Evolutionary conservation across 2,797 vertebrate species (phyloP).

Genomic region (Helostoma temminkii): DNA sequence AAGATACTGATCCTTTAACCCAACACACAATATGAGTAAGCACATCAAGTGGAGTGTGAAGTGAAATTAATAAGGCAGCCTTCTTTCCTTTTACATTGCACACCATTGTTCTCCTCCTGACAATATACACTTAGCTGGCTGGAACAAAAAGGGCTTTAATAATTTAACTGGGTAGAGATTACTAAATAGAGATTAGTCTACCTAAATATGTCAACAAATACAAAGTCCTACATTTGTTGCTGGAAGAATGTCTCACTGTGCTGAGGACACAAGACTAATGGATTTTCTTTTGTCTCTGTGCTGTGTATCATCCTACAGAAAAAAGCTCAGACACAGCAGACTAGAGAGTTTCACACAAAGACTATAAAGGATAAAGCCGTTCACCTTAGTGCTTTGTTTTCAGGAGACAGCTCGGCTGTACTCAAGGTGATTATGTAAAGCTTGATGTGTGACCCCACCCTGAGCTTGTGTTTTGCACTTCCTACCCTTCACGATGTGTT

Average conservation of each 20-base stretch:
- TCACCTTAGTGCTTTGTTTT: conserved; percentile 92
- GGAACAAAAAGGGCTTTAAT: conserved; percentile 63
- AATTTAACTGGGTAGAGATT: conserved; percentile 24
- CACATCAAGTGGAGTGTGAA: conserved; percentile 65
- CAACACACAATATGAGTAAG: conserved; percentile 41
- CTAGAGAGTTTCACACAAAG: conserved; percentile 97
- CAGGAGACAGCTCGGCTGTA: conserved; percentile 79
- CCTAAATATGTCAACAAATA: conserved; percentile 39
- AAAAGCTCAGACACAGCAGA: conserved; percentile 91
- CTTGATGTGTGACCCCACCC: conserved; percentile 39
- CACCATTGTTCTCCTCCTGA: conserved; percentile 56
- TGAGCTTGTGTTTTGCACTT: conserved; percentile 22
- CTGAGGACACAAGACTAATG: conserved; percentile 35
- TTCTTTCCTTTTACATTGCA: conserved; percentile 33
- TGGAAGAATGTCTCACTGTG: conserved; percentile 36
- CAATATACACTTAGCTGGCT: conserved; percentile 49
- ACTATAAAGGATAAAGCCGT: conserved; percentile 96
- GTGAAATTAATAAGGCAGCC: conserved; percentile 57
- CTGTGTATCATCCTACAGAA: conserved; percentile 84
- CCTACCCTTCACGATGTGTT: conserved; percentile 22
- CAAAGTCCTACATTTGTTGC: conserved; percentile 17
- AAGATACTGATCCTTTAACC: no score
- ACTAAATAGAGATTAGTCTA: conserved; percentile 57
- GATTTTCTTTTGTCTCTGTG: conserved; percentile 56
- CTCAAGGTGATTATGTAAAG: conserved; percentile 87